Evolutionary conservation across 2,113 vertebrate species (phyloP), one percentile per base, ranked within the genome.

Genomic region (Gymnorhina tibicen): DNA sequence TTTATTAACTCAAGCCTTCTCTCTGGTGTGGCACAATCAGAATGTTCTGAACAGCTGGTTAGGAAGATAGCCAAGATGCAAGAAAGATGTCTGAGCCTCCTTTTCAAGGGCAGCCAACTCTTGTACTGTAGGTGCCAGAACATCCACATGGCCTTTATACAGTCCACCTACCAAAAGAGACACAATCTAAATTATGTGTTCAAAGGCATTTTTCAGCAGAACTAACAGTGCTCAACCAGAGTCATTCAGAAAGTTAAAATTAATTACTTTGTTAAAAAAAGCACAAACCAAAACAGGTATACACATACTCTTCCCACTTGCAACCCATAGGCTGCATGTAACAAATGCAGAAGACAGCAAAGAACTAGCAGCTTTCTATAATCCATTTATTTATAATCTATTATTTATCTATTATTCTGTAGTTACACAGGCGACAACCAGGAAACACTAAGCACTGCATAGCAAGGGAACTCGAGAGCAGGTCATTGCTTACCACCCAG

Each of bases 81-180:
- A 98, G 97, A 99, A 99, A 42, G 99, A 99, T 3, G 99, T 99
- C 95, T 99, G 99, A n/a, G 99, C 99, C 95, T 99, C 99, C 93
- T 98, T 99, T 97, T 99, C 99, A 37, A 99, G 98, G 96, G 94
- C 97, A 30, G 99, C 98, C 97, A 99, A 96, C 94, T 99, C 99
- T 90, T 99, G 98, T 59, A 99, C 99, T 0, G 99, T 99, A 11
- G 99, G 99, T 85, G 99, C 99, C 98, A 99, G 90, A 50, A 98
- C 97, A 73, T 99, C 99, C 97, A 99, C 99, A 21, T 99, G 99
- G 82, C 99, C 99, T 97, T 99, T 99, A 95, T 99, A 99, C 74
- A 91, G 97, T 46, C 99, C 98, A 98, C 99, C 99, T 99, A 97
- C 50, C 96, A 97, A 92, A 84, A 91, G 35, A 95, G 76, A 92